Conservation (phyloP, 2,113 vertebrate species). For the Rattus rattus region DNA sequence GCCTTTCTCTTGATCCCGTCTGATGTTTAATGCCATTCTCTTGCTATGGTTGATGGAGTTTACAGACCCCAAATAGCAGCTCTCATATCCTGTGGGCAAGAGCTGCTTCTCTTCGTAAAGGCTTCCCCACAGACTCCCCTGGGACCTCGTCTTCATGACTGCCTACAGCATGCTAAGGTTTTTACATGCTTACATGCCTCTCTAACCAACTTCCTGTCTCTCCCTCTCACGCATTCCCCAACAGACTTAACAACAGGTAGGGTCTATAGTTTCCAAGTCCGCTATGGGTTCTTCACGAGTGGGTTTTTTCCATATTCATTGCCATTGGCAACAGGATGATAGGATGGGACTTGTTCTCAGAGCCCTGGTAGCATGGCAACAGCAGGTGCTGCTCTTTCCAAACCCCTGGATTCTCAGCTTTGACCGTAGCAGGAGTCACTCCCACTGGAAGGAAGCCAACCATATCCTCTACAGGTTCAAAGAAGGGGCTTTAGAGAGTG, state of each 20-base stretch:
- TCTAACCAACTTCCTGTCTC: background rate
- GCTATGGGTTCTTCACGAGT: background rate
- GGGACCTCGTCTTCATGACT: background rate
- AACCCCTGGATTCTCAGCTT: background rate
- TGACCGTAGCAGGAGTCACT: background rate
- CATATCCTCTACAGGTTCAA: constrained; percentile 27
- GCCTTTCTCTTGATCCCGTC: background rate
- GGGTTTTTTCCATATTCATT: background rate
- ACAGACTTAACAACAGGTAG: background rate
- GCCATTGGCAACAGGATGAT: background rate
- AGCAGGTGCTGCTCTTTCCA: background rate
- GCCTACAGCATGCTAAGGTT: background rate
- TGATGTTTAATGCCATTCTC: background rate
- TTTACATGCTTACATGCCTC: background rate
- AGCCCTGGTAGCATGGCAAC: background rate
- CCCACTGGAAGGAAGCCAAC: background rate
- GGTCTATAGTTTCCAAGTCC: background rate
- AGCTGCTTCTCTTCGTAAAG: background rate
- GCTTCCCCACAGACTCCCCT: background rate
- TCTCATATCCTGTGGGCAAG: background rate
- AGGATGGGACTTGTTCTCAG: background rate
- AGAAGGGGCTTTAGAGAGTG: background rate
- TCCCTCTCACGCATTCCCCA: background rate
- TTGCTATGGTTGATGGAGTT: background rate
- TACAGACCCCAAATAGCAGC: background rate